A percentile compares a stretch with the other conserved stretches of the same genome.
These are phyloP conservation scores for Myotis yumanensis DNA, from an alignment of 2,113 vertebrate species.

Conservation along the genomic window DNA sequence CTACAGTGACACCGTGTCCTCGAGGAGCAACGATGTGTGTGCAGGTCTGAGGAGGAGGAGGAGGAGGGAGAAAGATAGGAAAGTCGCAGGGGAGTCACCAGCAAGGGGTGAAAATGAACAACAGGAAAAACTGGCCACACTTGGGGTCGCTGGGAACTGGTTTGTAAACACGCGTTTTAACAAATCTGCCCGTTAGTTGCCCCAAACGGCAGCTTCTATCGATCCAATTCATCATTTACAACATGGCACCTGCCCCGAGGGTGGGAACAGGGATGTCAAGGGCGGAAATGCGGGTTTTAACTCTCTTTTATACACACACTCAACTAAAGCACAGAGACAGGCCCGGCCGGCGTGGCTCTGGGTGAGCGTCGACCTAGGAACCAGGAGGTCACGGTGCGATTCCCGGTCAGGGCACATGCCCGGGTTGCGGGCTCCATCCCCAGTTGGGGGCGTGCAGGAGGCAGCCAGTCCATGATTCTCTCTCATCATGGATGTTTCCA, in stretches of 20 bases:
- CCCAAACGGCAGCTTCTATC: background rate
- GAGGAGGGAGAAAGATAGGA: background rate
- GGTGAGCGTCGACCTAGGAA: too few relatives aligned
- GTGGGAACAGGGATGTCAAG: background rate
- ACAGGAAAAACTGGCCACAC: background rate
- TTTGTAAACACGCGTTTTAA: background rate
- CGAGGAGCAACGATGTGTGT: background rate
- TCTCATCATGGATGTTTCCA: too few relatives aligned
- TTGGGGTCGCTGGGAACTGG: background rate
- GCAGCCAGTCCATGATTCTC: too few relatives aligned
- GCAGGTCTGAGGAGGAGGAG: background rate
- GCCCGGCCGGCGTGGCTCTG: background rate
- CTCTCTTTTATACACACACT: background rate
- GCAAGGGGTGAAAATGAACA: background rate
- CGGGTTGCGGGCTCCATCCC: too few relatives aligned
- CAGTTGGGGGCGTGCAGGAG: too few relatives aligned
- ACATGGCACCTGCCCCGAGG: background rate
- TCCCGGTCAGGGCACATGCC: too few relatives aligned
- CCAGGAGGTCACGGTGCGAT: too few relatives aligned
- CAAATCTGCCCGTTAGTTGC: background rate
- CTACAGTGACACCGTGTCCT: too few relatives aligned
- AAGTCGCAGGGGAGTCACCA: background rate
- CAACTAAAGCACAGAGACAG: background rate
- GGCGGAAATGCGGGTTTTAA: background rate
- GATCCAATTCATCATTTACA: background rate